phyloP scores from a whole-genome alignment of 2,888 invertebrate species.

The Bellardia pandia region DNA sequence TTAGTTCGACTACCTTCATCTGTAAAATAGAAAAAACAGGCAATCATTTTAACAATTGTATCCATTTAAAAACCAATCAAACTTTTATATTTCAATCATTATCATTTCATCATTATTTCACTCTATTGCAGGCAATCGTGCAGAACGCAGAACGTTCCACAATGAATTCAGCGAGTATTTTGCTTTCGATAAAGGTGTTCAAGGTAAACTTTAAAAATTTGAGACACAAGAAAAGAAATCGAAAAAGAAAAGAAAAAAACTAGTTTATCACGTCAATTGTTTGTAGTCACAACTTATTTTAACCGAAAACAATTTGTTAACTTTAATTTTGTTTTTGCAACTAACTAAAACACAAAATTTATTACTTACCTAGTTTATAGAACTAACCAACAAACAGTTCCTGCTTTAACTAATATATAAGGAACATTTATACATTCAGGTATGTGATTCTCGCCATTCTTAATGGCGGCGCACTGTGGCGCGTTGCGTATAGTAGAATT shows the following conservation, averaged over 20 bases:
- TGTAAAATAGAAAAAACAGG: too few relatives aligned
- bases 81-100: slow-evolving; percentile 25
- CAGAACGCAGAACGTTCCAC: slow-evolving; percentile 17
- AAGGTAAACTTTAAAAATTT: slow-evolving; percentile 45
- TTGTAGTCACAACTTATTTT: slow-evolving; percentile 66
- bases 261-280: slow-evolving; percentile 63
- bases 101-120: background rate
- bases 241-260: slow-evolving; percentile 23
- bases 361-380: slow-evolving; percentile 42
- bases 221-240: slow-evolving; percentile 7
- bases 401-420: slow-evolving; percentile 13
- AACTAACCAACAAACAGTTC: slow-evolving; percentile 22
- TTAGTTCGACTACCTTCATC: too few relatives aligned
- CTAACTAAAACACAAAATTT: slow-evolving; percentile 49
- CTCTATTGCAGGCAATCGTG: slow-evolving; percentile 43
- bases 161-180: slow-evolving; percentile 24
- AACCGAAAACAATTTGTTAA: slow-evolving; percentile 69
- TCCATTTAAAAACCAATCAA: slow-evolving; percentile 33
- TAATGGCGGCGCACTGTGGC: slow-evolving; percentile 23
- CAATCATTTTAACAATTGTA: background rate
- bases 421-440: background rate
- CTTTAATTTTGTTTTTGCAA: slow-evolving; percentile 60
- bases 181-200: slow-evolving; percentile 51
- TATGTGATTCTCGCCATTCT: background rate
- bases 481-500: too few relatives aligned